These are phyloP conservation scores for Ephialtes manifestator DNA, from an alignment of 2,888 invertebrate species.

Conservation along the genomic window DNA sequence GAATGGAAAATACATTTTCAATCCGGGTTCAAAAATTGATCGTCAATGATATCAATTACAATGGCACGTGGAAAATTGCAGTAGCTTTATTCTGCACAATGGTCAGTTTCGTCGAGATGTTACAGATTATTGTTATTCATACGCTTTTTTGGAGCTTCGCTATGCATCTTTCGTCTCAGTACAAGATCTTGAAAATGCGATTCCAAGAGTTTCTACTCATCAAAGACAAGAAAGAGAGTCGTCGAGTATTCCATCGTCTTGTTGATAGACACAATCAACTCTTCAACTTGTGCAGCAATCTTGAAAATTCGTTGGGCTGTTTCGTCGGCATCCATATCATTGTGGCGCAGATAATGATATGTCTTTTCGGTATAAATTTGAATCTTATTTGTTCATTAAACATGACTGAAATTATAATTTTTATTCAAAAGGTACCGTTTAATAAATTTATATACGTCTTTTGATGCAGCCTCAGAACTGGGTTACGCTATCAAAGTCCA, in stretches of 20 bases:
- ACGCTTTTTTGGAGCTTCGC: slow-evolving; percentile 7
- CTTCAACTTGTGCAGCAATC: background rate
- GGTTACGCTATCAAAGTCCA: too few relatives aligned
- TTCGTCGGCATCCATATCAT: background rate
- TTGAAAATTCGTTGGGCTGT: background rate
- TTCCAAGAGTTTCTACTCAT: background rate
- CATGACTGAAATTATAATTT: too few relatives aligned
- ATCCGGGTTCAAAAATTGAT: too few relatives aligned
- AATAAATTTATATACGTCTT: background rate
- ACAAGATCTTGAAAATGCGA: background rate
- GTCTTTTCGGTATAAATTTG: background rate
- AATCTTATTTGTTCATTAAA: background rate
- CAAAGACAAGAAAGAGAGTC: background rate
- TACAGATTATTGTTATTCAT: background rate
- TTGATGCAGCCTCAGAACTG: too few relatives aligned
- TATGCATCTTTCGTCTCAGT: slow-evolving; percentile 4
- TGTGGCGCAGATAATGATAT: background rate
- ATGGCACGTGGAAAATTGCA: too few relatives aligned
- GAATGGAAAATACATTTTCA: too few relatives aligned
- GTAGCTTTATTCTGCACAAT: background rate
- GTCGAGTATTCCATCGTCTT: background rate
- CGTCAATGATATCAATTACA: too few relatives aligned
- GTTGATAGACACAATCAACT: background rate
- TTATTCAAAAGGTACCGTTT: too few relatives aligned
- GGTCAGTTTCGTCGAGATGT: background rate